Evolutionary conservation across 2,888 invertebrate species (phyloP), one percentile per base, ranked within the genome.

Genomic region (Fragum fragum): DNA sequence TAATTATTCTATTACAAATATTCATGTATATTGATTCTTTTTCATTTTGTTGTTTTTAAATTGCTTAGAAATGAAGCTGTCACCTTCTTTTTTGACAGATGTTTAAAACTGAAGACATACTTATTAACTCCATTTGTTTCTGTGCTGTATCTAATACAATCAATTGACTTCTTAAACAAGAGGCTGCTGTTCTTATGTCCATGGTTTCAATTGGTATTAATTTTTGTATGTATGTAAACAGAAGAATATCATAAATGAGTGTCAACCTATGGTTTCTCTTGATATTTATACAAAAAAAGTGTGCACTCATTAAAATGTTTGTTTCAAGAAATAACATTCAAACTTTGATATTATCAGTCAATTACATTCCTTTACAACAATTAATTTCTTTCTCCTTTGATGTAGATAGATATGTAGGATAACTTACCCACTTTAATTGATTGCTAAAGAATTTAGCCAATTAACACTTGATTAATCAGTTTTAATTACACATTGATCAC

Each of bases 141-240:
- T 53, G 1, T 11, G 70, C 47, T 9, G 28, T 53, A 52, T 70
- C 70, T 47, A 52, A 52, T 29, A 52, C 29, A 53, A 70, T 52
- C 28, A 70, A 6, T 16, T 52, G 52, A 28, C 53, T 26, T 52
- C 70, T 26, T 1, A 68, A 36, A 42, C 42, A 11, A 11, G 68
- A 68, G 9, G 68, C 68, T 21, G 68, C 47, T 42, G 42, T 42
- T 16, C 16, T 14, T 1, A 68, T 42, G 42, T 42, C 68, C 68
- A 42, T 68, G 21, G 1, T 68, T 57, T 23, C 7, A 7, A 18
- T 5, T 6, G 5, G 2, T 47, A 47, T 47, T 18, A 9, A 47
- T 3, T 18, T 9, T 9, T 47, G 47, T 47, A 16, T 47, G 14
- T 14, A 3, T 14, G n/a, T 47, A n/a, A 36, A 9, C 9, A 47